Conservation (phyloP, 2,888 invertebrate genomes). For the Lasioglossum pauxillum region DNA sequence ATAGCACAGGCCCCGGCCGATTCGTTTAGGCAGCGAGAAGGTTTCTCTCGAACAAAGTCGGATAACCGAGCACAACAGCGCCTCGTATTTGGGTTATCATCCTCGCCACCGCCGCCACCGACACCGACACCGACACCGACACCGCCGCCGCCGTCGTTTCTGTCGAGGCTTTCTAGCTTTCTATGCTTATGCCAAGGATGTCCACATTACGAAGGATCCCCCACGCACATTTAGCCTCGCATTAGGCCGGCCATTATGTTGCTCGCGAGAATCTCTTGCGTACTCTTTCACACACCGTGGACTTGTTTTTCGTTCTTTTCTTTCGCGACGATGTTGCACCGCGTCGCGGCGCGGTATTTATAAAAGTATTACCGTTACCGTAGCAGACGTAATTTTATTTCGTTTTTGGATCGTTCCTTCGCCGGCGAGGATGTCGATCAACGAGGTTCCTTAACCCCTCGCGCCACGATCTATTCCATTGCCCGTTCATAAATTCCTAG, state of each 20-base stretch:
- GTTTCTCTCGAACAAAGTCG: constrained; percentile 62
- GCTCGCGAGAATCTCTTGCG: constrained; percentile 9
- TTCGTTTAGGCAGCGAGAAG: constrained; percentile 19
- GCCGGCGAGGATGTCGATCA: neutral
- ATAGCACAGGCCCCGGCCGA: neutral
- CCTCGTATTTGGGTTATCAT: constrained; percentile 75
- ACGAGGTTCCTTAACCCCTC: neutral
- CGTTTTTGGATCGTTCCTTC: neutral
- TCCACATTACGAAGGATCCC: constrained; percentile 73
- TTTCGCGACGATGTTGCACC: no score
- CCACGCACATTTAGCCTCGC: constrained; percentile 59
- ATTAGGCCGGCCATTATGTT: constrained; percentile 54
- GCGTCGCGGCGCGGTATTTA: neutral
- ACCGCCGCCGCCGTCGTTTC: constrained; percentile 33
- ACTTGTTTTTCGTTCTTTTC: constrained; percentile 6
- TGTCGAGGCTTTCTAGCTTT: constrained; percentile 78
- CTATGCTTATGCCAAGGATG: constrained; percentile 78
- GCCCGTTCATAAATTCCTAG: neutral
- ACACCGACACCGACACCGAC: neutral
- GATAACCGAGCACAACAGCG: constrained; percentile 46
- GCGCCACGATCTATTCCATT: neutral
- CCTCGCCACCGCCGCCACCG: constrained; percentile 46
- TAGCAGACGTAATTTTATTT: neutral
- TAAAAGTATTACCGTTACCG: no score
- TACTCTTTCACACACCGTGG: neutral